These are phyloP conservation scores for Corythornis cristatus DNA, from an alignment of 2,113 vertebrate genomes.

Conservation along the genomic window DNA sequence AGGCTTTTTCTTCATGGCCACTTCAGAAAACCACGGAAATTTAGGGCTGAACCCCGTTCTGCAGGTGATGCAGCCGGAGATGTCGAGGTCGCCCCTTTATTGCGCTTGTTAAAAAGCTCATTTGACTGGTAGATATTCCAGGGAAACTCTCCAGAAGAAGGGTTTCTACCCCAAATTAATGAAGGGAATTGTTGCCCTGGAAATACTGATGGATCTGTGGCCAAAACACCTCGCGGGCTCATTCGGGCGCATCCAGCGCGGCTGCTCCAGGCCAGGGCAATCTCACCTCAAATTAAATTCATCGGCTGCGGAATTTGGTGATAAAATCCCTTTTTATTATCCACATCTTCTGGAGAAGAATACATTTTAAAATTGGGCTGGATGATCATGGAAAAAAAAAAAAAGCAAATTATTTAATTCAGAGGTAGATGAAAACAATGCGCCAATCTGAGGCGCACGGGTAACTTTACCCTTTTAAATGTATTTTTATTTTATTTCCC, in stretches of 20 bases:
- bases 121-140: neutral
- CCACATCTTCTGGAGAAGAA: neutral
- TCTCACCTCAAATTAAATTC: neutral
- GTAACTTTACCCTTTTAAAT: neutral
- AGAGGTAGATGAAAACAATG: neutral
- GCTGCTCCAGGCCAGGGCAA: neutral
- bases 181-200: neutral
- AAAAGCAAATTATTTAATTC: neutral
- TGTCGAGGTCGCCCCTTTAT: rapidly evolving
- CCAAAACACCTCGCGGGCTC: neutral
- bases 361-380: neutral
- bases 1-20: neutral
- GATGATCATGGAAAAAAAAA: neutral
- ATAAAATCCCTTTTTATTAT: neutral
- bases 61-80: neutral
- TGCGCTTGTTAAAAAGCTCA: neutral
- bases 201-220: neutral
- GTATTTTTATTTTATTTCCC: too few species aligned
- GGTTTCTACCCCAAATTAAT: neutral
- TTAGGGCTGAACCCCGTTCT: neutral
- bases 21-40: too few species aligned
- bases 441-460: neutral
- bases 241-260: neutral
- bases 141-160: neutral
- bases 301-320: neutral